Evolutionary conservation across 2,113 vertebrate species (phyloP), one percentile per base, ranked within the genome.

Genomic region (Carassius carassius): DNA sequence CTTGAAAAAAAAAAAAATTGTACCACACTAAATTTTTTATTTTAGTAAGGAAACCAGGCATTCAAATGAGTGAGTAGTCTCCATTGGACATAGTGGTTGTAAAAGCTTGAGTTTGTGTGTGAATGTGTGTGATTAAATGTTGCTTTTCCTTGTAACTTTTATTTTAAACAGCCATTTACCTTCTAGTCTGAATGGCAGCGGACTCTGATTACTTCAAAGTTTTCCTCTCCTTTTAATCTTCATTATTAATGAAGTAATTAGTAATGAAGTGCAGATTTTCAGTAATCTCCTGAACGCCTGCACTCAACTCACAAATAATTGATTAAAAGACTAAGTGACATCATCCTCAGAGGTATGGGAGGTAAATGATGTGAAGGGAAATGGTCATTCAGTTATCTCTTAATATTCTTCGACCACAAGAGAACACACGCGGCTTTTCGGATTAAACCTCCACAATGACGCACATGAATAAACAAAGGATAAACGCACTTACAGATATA

Each of bases 401-500:
- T 35, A 77, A 78, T 81, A 63, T 81, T 75, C 29, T 63, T 44
- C 12, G 17, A 12, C n/a, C 60, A 84, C 29, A 25, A 77, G 44
- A 84, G 41, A 77, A 51, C 29, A 23, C 2, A 21, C 21, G 2
- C 9, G 35, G 37, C 62, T 84, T 75, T 49, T 35, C 77, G 74
- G 25, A 76, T 76, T 76, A 62, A 79, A 63, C 77, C 56, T 63
- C 32, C 35, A 44, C 32, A 41, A 35, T 67, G 41, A 67, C 23
- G 78, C 78, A 81, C 23, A 81, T 69, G 12, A 84, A 76, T 72
- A 79, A 44, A 60, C 47, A 73, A 47, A 60, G 49, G 49, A 56
- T 17, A 76, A 76, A 78, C 25, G 32, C 83, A 72, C 83, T 49
- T 69, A 85, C 9, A 44, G 32, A 84, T 19, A 37, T 25, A 74